A percentile compares a stretch with the other conserved stretches of the same genome.
Conservation (phyloP, 2,888 invertebrate genomes). For the Blastobasis adustella region DNA sequence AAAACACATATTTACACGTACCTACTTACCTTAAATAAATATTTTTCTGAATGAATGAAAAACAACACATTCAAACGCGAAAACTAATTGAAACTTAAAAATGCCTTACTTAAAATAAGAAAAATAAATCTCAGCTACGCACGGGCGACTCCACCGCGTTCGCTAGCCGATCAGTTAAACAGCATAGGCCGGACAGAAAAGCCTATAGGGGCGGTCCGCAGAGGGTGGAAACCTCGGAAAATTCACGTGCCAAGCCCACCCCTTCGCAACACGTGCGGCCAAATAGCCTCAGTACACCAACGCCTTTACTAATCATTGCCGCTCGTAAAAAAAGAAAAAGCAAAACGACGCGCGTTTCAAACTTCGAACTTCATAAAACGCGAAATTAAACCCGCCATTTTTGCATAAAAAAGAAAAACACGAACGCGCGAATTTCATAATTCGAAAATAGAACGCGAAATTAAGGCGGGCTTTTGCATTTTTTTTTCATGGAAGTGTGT, state of each 20-base stretch:
- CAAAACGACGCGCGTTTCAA: constrained; percentile 40
- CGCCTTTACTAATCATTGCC: constrained; percentile 66
- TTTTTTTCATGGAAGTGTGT: constrained; percentile 40
- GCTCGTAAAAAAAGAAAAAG: constrained; percentile 51
- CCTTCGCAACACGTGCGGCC: constrained; percentile 66
- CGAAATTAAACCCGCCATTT: constrained; percentile 13
- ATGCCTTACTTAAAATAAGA: too few relatives aligned
- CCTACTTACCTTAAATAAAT: too few relatives aligned
- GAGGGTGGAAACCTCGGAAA: constrained; percentile 75
- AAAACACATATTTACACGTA: too few relatives aligned
- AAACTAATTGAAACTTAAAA: too few relatives aligned
- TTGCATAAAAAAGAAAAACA: background rate
- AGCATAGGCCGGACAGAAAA: constrained; percentile 75
- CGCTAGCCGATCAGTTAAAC: constrained; percentile 67
- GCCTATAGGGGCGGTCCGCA: constrained; percentile 74
- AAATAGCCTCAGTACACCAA: constrained; percentile 66
- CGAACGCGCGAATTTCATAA: constrained; percentile 11
- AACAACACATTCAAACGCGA: too few relatives aligned
- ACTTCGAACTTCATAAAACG: constrained; percentile 37
- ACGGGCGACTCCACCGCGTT: constrained; percentile 41
- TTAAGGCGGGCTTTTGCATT: constrained; percentile 12
- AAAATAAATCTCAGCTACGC: too few relatives aligned
- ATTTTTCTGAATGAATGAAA: too few relatives aligned
- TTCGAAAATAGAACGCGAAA: constrained; percentile 30
- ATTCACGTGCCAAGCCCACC: constrained; percentile 71